Evolutionary conservation across 2,888 invertebrate genomes (phyloP).

Genomic region (Cybosia mesomella): DNA sequence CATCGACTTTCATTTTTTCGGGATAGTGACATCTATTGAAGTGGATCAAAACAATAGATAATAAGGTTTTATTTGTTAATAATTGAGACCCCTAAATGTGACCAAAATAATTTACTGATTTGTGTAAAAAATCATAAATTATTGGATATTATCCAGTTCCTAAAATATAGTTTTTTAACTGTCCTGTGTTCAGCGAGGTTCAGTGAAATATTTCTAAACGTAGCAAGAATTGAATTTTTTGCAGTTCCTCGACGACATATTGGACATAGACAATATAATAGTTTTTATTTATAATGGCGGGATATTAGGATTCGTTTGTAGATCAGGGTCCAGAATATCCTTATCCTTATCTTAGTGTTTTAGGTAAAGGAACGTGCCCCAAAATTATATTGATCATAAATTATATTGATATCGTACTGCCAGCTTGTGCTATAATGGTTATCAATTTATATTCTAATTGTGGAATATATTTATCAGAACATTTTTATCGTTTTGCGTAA

Average conservation of each 20-base stretch:
- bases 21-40: constrained; percentile 74
- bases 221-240: not conserved
- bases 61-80: constrained; percentile 18
- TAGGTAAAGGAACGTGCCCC: not conserved
- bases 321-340: not conserved
- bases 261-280: not conserved
- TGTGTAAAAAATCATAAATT: not conserved
- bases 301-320: constrained; percentile 23
- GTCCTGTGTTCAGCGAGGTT: not conserved
- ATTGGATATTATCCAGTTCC: not conserved
- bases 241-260: not conserved
- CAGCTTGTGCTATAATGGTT: not conserved
- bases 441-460: not conserved
- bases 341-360: too few species aligned
- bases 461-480: too few species aligned
- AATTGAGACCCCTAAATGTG: too few species aligned
- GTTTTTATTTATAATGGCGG: constrained; percentile 20
- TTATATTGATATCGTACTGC: not conserved
- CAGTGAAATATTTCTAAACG: not conserved
- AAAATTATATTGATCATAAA: not conserved
- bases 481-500: too few species aligned
- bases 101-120: not conserved
- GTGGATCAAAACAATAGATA: constrained; percentile 28
- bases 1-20: constrained; percentile 66
- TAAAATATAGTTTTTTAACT: not conserved